phyloP scores from a whole-genome alignment of 2,113 vertebrate genomes.

The Gulo gulo region DNA sequence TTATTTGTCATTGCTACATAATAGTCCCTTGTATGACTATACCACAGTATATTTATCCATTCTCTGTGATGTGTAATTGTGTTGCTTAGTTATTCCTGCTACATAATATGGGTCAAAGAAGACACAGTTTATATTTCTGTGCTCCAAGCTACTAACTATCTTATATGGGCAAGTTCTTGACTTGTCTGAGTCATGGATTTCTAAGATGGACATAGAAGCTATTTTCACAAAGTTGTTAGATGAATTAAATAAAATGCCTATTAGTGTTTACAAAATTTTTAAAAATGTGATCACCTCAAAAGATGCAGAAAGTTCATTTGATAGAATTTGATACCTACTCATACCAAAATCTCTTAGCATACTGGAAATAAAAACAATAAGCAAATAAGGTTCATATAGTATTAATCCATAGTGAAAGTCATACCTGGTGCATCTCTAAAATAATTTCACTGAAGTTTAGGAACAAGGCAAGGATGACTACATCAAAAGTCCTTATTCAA shows the following conservation, averaged over 20 bases:
- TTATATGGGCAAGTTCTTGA: neutral
- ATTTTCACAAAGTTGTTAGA: neutral
- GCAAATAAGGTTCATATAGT: neutral
- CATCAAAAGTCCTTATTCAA: neutral
- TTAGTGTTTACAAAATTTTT: neutral
- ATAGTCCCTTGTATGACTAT: neutral
- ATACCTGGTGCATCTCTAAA: neutral
- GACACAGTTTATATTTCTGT: neutral
- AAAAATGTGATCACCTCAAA: neutral
- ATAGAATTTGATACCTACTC: neutral
- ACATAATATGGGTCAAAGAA: neutral
- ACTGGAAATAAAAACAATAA: neutral
- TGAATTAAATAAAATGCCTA: neutral
- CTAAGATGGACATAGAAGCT: neutral
- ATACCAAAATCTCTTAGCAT: neutral
- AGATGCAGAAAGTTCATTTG: neutral
- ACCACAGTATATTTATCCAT: neutral
- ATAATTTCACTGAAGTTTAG: constrained; percentile 7
- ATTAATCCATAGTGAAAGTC: neutral
- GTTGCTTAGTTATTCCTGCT: neutral
- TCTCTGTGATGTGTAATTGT: neutral
- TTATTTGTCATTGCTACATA: neutral
- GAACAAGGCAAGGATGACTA: neutral
- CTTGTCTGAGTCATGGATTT: neutral
- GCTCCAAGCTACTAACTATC: neutral